Evolutionary conservation across 2,888 invertebrate species (phyloP), one percentile per base, ranked within the genome.

Genomic region (Conomelus anceps): DNA sequence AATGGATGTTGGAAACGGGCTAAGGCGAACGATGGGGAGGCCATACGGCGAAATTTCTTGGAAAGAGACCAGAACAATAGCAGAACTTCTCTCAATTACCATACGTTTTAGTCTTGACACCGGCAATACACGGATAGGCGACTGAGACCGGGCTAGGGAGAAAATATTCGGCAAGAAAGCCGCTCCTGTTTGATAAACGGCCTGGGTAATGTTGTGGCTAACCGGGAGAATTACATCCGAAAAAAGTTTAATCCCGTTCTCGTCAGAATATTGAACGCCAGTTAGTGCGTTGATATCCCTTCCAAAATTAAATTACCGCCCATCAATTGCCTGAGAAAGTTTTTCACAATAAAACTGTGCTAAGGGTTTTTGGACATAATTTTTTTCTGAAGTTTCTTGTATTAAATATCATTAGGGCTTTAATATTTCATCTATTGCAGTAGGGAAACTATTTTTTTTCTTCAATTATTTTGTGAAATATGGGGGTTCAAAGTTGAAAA

Each of bases 161-260:
- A n/a, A 63, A 63, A 23, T 24, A 89, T 63, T 63, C 22, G 20
- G 24, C 24, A 63, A 20, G 22, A 86, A 89, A 86, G 24, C n/a
- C n/a, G n/a, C 86, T 24, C 17, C 86, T 22, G 23, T 86, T 86
- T 23, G 86, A 23, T 85, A 22, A 84, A 24, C 26, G 23, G n/a
- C 22, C 84, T 85, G 85, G 84, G 20, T 22, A 24, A 34, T 22
- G 23, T 41, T 41, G 41, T 29, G 41, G 23, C 22, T 22, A 88
- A 26, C 88, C n/a, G 41, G 20, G 26, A 88, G n/a, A 29, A 34
- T 63, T 88, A 34, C n/a, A 88, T 23, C 22, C 13, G 23, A 22
- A 88, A 41, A n/a, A 23, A 22, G 23, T 86, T 84, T 89, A 29
- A 88, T 87, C 22, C 89, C 26, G 23, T 63, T 63, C 63, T 11